phyloP scores from a whole-genome alignment of 2,888 invertebrate species.

The Carpatolechia fugitivella region DNA sequence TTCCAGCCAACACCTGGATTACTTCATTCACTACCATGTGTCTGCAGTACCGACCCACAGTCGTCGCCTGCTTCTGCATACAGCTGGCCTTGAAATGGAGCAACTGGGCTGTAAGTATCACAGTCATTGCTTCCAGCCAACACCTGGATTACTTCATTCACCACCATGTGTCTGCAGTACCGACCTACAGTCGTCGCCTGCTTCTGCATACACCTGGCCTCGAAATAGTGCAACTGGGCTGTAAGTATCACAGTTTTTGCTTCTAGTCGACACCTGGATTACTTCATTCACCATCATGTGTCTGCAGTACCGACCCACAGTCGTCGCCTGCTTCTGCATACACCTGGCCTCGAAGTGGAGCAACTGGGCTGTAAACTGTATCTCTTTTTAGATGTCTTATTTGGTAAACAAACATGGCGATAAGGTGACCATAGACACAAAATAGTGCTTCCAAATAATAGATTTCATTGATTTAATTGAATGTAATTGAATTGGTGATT shows the following conservation, averaged over 20 bases:
- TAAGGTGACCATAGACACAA: no score
- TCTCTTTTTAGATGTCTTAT: no score
- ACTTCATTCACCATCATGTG: slow-evolving; percentile 99
- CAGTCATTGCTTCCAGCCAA: no score
- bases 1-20: slow-evolving; percentile 93
- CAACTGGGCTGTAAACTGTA: slow-evolving; percentile 97
- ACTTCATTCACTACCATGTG: slow-evolving; percentile 99
- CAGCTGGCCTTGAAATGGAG: slow-evolving; percentile 99
- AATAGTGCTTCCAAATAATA: no score
- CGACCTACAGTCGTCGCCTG: slow-evolving; percentile 98
- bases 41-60: slow-evolving; percentile 96
- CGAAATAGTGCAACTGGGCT: slow-evolving; percentile 99
- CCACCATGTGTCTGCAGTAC: slow-evolving; percentile 98
- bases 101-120: slow-evolving; percentile 90
- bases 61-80: slow-evolving; percentile 99
- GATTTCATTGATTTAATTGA: no score
- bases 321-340: slow-evolving; percentile 99
- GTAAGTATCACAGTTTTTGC: slow-evolving; percentile 75
- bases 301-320: slow-evolving; percentile 96
- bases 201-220: slow-evolving; percentile 98
- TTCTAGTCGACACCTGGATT: no score
- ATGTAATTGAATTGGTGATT: no score
- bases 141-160: no score
- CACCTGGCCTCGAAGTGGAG: slow-evolving; percentile 99
- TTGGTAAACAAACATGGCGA: no score